phyloP scores from a whole-genome alignment of 92 coral and sea anemone species.

The Nematostella vectensis region DNA sequence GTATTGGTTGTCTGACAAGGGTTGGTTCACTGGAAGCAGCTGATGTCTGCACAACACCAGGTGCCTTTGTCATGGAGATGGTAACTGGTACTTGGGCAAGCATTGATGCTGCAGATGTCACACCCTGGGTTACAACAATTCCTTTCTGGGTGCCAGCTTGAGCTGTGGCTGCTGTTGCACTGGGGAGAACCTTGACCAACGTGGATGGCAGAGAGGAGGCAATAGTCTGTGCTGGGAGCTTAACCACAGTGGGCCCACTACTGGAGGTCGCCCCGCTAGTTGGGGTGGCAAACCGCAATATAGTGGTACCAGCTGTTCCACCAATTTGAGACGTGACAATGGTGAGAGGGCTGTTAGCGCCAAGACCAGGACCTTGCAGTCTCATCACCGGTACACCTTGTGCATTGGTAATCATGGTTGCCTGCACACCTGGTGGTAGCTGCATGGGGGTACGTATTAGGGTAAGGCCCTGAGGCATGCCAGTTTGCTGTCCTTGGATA shows the following conservation, averaged over 20 bases:
- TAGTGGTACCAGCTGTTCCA: conserved; percentile 64
- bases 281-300: conserved; percentile 67
- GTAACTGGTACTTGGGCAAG: background rate
- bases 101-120: conserved; percentile 3
- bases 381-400: conserved; percentile 94
- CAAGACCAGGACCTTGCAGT: conserved; percentile 82
- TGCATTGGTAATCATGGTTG: conserved; percentile 87
- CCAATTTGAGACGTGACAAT: conserved; percentile 68
- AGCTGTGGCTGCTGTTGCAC: conserved; percentile 29
- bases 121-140: background rate
- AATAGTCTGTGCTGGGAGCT: conserved; percentile 49
- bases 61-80: background rate
- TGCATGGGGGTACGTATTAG: conserved; percentile 76
- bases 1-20: conserved; percentile 52
- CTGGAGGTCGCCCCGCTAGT: conserved; percentile 24
- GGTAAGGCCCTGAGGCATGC: conserved; percentile 71
- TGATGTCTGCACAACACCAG: background rate
- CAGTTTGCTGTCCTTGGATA: conserved; percentile 46
- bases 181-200: conserved; percentile 39
- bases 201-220: conserved; percentile 32
- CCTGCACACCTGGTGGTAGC: conserved; percentile 89
- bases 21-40: background rate
- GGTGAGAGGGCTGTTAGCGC: conserved; percentile 58
- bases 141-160: conserved; percentile 6
- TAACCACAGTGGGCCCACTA: conserved; percentile 30